These are phyloP conservation scores for Chionoecetes opilio DNA, from an alignment of 1,140 invertebrate species.

Conservation along the genomic window DNA sequence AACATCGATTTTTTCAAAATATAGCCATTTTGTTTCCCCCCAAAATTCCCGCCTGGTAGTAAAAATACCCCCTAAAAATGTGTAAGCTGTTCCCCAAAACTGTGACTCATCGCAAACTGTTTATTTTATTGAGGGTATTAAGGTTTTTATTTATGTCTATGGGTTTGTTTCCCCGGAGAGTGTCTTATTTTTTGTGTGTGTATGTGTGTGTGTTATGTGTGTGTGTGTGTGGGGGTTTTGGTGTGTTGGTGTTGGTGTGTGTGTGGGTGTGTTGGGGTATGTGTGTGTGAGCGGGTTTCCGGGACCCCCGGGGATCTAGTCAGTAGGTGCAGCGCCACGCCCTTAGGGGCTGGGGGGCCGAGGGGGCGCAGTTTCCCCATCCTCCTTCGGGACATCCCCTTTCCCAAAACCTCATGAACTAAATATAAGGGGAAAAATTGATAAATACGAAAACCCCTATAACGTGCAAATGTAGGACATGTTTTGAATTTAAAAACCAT, in stretches of 20 bases:
- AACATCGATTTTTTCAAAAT: no score
- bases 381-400: neutral
- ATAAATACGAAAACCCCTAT: neutral
- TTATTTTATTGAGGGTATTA: neutral
- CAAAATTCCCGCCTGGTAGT: no score
- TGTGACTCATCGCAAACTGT: neutral
- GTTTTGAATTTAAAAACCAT: neutral
- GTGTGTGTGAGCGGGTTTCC: neutral
- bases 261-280: no score
- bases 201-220: neutral
- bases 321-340: neutral
- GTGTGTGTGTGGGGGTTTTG: no score
- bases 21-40: no score
- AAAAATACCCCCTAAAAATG: no score
- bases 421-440: neutral
- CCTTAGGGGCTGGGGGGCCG: neutral
- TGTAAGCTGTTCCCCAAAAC: neutral
- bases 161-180: neutral
- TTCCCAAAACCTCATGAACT: neutral
- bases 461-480: neutral
- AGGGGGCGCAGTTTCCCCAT: neutral
- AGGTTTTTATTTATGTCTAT: conserved; percentile 7
- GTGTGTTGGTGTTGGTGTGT: no score
- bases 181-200: neutral
- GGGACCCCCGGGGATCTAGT: neutral